These are phyloP conservation scores for Atrichornis clamosus DNA, from an alignment of 2,113 vertebrate genomes.

Conservation along the genomic window DNA sequence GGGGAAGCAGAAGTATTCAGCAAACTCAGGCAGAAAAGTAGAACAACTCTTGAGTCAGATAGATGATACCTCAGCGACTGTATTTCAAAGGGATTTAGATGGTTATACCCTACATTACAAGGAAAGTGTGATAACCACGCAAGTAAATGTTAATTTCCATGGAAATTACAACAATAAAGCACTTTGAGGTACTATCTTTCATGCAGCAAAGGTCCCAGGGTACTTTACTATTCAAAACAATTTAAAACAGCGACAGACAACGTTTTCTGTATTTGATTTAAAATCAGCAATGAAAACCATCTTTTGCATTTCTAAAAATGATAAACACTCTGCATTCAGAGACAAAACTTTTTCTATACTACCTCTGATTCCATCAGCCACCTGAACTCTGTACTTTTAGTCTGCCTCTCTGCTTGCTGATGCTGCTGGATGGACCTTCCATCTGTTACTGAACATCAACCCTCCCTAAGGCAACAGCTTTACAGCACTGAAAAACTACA, in stretches of 20 bases:
- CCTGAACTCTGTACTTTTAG: background rate
- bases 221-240: slow-evolving; percentile 49
- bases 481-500: background rate
- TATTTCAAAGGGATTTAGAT: slow-evolving; percentile 34
- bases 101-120: background rate
- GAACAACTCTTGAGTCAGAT: background rate
- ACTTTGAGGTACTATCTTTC: slow-evolving; percentile 37
- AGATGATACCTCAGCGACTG: background rate
- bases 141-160: slow-evolving; percentile 57
- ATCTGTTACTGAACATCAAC: background rate
- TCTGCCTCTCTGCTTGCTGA: background rate
- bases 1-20: background rate
- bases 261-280: slow-evolving; percentile 32
- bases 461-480: background rate
- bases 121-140: slow-evolving; percentile 12
- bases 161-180: slow-evolving; percentile 63
- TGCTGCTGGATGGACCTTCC: background rate
- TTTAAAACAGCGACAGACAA: slow-evolving; percentile 3
- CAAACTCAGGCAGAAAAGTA: background rate
- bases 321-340: background rate
- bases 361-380: background rate
- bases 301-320: background rate
- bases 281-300: background rate
- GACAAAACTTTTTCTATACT: background rate
- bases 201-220: slow-evolving; percentile 3